Evolutionary conservation across 2,888 invertebrate species (phyloP), one percentile per base, ranked within the genome.

Genomic region (Eupithecia subumbrata): DNA sequence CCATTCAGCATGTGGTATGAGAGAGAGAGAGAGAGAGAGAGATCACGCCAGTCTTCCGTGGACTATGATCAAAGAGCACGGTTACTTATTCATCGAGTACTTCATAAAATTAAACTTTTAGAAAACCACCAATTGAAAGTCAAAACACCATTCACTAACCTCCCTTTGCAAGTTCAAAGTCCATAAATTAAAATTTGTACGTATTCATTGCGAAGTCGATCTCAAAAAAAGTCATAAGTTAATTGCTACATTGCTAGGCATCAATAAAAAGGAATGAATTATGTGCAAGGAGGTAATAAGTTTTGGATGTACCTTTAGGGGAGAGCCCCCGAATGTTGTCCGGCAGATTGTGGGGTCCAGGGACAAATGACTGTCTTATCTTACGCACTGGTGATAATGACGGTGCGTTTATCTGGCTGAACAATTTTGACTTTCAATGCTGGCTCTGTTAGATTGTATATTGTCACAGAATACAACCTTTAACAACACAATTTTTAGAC

Each of bases 261-360:
- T 89, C 88, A 89, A 90, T 91, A 89, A 89, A 89, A 83, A 87
- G 85, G 40, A 89, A 85, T 85, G 89, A 89, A 87, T 90, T 89
- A 90, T 88, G 86, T 86, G 84, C 85, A 75, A 71, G 77, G 76
- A 76, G 73, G 78, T 79, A 79, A 78, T 80, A 80, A 79, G 68
- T 77, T 77, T 71, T 72, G 78, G 83, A 77, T 82, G 84, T 83
- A 78, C 66, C 76, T 83, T 84, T 81, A 82, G 78, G 87, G 88
- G 87, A 37, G 83, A 84, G 82, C 86, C 85, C 85, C 81, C 11
- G 76, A 85, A 83, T 84, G 82, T 79, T 80, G 86, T 83, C 84
- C 84, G 84, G 84, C 77, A 81, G 83, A 81, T 84, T 82, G 83
- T 82, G 71, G 76, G 68, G 73, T 78, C 72, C 76, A 82, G 48